phyloP scores from a whole-genome alignment of 2,113 vertebrate species.

The Zosterops japonicus region DNA sequence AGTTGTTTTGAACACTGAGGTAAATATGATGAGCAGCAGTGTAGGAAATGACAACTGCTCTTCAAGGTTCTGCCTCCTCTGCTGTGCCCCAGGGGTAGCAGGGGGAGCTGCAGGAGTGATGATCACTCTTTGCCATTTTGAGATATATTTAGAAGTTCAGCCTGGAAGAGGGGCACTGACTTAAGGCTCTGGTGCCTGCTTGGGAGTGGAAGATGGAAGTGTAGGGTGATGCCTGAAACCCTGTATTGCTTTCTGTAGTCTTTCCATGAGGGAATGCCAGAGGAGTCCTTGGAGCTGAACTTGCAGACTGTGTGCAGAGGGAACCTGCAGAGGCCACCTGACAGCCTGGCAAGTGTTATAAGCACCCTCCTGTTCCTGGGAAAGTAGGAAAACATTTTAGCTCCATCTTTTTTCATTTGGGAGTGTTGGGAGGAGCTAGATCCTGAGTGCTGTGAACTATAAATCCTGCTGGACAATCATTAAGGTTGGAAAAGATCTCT shows the following conservation, averaged over 20 bases:
- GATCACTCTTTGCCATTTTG: not conserved
- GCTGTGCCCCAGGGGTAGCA: not conserved
- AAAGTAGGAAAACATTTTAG: not conserved
- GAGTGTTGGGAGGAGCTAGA: accelerated
- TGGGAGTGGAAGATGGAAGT: not conserved
- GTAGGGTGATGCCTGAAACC: not conserved
- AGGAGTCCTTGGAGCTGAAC: not conserved
- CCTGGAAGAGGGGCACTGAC: not conserved
- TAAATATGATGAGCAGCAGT: not conserved
- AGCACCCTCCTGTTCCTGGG: not conserved
- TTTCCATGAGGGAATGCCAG: not conserved
- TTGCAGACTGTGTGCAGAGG: not conserved
- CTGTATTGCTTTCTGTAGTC: accelerated
- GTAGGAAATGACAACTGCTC: not conserved
- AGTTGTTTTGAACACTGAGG: not conserved
- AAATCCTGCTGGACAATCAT: not conserved
- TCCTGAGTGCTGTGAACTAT: not conserved
- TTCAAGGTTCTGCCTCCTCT: not conserved
- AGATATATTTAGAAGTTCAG: not conserved
- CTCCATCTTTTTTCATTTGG: not conserved
- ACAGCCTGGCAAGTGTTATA: not conserved
- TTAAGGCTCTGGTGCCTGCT: not conserved
- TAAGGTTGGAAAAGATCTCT: not conserved
- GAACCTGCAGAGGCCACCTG: not conserved
- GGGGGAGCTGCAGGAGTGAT: not conserved